Conservation (phyloP, 1,140 invertebrate genomes). For the Papilio polytes region DNA sequence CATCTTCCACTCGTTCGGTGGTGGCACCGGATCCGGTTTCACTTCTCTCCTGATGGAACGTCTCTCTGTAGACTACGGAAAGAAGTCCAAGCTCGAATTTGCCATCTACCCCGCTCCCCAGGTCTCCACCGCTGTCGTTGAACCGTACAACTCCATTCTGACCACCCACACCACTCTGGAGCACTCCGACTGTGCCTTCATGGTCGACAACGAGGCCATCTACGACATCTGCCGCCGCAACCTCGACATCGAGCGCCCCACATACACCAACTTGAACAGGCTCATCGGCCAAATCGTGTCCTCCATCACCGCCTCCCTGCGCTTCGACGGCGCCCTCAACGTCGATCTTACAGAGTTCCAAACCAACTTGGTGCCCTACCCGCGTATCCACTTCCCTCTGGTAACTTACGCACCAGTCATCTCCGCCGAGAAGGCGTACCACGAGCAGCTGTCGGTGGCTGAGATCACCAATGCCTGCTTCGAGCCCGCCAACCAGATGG, state of each 20-base stretch:
- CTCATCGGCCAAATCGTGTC: constrained; percentile 94
- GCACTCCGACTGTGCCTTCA: constrained; percentile 94
- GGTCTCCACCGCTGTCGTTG: constrained; percentile 94
- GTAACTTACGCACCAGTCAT: constrained; percentile 94
- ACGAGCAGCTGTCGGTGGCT: constrained; percentile 92
- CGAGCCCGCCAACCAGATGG: constrained; percentile 96
- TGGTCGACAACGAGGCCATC: constrained; percentile 94
- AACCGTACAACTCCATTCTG: constrained; percentile 95
- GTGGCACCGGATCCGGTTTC: constrained; percentile 95
- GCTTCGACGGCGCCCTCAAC: constrained; percentile 95
- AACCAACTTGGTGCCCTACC: constrained; percentile 94
- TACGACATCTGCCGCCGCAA: constrained; percentile 96
- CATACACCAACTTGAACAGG: constrained; percentile 91
- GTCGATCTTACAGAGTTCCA: constrained; percentile 96
- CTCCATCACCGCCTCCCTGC: constrained; percentile 93
- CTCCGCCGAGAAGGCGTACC: constrained; percentile 94
- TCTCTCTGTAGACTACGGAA: constrained; percentile 94
- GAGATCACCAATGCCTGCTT: constrained; percentile 96
- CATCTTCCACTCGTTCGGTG: constrained; percentile 96
- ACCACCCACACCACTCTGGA: constrained; percentile 94
- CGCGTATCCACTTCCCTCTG: constrained; percentile 92
- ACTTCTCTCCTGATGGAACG: constrained; percentile 95
- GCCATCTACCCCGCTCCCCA: constrained; percentile 96
- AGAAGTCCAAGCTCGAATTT: constrained; percentile 96
- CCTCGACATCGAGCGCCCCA: constrained; percentile 93